A percentile compares a stretch with the other conserved stretches of the same genome.
Evolutionary conservation across 2,113 vertebrate genomes (phyloP).

Genomic region (Murina feae): DNA sequence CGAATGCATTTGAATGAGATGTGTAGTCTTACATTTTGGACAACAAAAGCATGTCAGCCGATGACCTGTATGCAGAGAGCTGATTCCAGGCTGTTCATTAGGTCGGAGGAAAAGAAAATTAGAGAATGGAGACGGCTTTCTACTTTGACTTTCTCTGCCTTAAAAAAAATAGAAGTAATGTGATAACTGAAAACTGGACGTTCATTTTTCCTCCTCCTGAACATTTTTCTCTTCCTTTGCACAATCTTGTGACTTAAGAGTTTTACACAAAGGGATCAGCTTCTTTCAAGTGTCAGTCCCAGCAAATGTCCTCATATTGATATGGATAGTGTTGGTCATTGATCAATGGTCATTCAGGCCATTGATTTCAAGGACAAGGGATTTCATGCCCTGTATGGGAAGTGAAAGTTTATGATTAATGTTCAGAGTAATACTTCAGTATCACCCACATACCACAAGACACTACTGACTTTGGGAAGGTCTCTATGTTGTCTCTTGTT

Average conservation of each 20-base stretch:
- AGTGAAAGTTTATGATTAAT: constrained; percentile 28
- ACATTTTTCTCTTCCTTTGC: background rate
- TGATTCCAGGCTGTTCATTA: constrained; percentile 23
- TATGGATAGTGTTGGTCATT: background rate
- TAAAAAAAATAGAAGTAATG: background rate
- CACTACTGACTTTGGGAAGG: constrained; percentile 11
- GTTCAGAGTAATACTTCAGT: constrained; percentile 26
- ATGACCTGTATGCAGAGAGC: background rate
- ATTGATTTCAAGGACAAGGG: constrained; percentile 17
- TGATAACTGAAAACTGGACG: background rate
- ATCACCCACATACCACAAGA: background rate
- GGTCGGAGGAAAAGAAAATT: constrained; percentile 4
- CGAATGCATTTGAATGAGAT: constrained; percentile 44
- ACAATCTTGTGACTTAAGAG: background rate
- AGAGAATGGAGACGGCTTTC: background rate
- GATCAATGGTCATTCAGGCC: background rate
- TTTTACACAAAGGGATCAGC: constrained; percentile 13
- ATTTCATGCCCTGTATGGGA: constrained; percentile 7
- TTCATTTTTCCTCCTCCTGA: background rate
- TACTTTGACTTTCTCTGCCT: background rate
- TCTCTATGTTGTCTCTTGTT: constrained; percentile 8
- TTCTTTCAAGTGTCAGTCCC: background rate
- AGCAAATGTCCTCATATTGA: background rate
- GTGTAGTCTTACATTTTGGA: background rate
- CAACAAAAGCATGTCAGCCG: constrained; percentile 57